These are phyloP conservation scores for Griposia aprilina DNA, from an alignment of 2,888 invertebrate genomes.

Conservation along the genomic window DNA sequence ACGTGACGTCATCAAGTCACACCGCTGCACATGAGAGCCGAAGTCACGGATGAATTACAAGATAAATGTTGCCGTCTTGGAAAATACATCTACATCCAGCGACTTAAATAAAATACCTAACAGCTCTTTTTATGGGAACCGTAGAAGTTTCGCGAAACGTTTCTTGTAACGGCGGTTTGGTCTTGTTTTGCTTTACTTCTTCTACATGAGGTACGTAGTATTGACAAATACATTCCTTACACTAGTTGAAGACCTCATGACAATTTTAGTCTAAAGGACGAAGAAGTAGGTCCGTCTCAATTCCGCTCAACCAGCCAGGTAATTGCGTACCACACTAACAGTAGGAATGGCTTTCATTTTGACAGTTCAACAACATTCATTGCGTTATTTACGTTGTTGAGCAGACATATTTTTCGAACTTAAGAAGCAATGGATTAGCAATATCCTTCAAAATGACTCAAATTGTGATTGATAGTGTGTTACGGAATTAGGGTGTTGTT, in stretches of 20 bases:
- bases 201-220: not conserved
- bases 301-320: no score
- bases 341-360: no score
- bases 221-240: not conserved
- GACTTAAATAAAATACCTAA: not conserved
- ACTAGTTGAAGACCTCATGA: not conserved
- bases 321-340: no score
- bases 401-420: no score
- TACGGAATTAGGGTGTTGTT: not conserved
- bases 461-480: no score
- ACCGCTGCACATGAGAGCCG: slow-evolving; percentile 59
- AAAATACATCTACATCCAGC: not conserved
- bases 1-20: slow-evolving; percentile 60
- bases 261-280: no score
- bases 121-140: not conserved
- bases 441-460: no score
- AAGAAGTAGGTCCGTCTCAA: no score
- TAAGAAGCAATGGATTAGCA: no score
- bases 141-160: not conserved
- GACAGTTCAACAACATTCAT: no score
- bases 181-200: not conserved
- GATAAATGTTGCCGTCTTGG: slow-evolving; percentile 28
- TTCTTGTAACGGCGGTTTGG: not conserved
- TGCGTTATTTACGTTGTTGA: no score
- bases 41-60: slow-evolving; percentile 40